Evolutionary conservation across 1,140 invertebrate genomes (phyloP).

Genomic region (Trachymyrmex cornetzi): DNA sequence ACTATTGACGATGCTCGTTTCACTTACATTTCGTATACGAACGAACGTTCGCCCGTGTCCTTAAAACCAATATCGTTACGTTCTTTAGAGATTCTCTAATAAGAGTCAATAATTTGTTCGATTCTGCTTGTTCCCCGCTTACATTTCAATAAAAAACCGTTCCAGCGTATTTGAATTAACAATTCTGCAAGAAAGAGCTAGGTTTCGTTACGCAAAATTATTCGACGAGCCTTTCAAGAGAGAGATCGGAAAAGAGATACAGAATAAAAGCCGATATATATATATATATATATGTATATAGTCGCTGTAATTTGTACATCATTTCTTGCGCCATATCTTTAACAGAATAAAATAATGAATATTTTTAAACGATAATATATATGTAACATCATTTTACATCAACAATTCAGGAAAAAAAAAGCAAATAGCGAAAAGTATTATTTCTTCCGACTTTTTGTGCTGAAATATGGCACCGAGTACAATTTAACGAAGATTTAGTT

Average conservation of each 20-base stretch:
- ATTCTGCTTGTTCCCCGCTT: neutral
- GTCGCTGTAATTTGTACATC: neutral
- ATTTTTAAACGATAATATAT: neutral
- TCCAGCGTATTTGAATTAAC: neutral
- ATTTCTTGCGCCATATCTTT: neutral
- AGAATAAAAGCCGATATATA: neutral
- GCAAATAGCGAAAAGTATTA: neutral
- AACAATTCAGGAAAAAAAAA: neutral
- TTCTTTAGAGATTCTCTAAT: slow-evolving; percentile 9
- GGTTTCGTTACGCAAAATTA: neutral
- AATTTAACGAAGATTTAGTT: neutral
- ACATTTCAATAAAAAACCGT: neutral
- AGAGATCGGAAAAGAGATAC: neutral
- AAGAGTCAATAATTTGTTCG: neutral
- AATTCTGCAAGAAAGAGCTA: neutral
- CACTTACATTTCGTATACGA: slow-evolving; percentile 33
- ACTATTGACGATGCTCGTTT: slow-evolving; percentile 55
- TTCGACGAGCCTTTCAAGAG: neutral
- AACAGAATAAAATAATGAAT: neutral
- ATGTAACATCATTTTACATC: neutral
- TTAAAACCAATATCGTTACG: slow-evolving; percentile 1
- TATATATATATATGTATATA: neutral
- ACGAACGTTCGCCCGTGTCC: neutral
- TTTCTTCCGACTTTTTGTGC: neutral
- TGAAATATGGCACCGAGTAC: neutral